Percentiles rank a stretch among this genome's conserved stretches.
Conservation (phyloP, 23 tunicate species). For the Oikopleura vanhoeffeni region DNA sequence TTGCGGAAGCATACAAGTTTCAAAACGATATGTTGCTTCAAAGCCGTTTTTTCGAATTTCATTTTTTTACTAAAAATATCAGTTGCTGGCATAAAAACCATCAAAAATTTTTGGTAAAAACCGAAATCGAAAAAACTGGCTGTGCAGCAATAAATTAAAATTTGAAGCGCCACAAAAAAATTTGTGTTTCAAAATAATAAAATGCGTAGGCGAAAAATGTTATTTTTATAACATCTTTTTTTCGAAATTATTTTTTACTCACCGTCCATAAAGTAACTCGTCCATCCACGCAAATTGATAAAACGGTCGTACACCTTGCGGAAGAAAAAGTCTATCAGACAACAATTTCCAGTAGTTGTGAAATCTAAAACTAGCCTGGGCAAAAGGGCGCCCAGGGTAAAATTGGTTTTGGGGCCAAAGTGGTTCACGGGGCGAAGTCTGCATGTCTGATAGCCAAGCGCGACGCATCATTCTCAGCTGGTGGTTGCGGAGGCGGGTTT, state of each 20-base stretch:
- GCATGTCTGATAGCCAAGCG: slow-evolving; percentile 40
- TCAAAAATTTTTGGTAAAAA: too few species aligned
- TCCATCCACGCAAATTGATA: not conserved
- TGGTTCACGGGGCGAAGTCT: slow-evolving; percentile 5
- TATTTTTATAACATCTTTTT: too few species aligned
- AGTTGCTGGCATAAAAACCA: too few species aligned
- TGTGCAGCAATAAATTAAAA: too few species aligned
- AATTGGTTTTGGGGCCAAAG: not conserved
- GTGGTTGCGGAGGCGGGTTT: slow-evolving; percentile 55
- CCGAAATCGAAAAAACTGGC: too few species aligned
- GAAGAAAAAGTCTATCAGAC: not conserved
- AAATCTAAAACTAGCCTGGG: not conserved
- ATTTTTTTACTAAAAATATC: too few species aligned
- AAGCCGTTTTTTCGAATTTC: too few species aligned
- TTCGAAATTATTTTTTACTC: not conserved
- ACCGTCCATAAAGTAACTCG: not conserved
- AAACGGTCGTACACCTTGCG: slow-evolving; percentile 4
- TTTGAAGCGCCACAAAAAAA: too few species aligned
- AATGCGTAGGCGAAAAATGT: too few species aligned
- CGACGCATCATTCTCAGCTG: slow-evolving; percentile 53
- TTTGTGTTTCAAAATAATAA: too few species aligned
- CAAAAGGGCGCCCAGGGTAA: not conserved
- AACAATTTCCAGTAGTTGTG: slow-evolving; percentile 9
- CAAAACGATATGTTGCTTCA: too few species aligned
- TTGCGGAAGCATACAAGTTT: too few species aligned